Percentiles rank a stretch among this genome's conserved stretches.
phyloP scores from a whole-genome alignment of 2,888 invertebrate species.

The Brenthis ino region DNA sequence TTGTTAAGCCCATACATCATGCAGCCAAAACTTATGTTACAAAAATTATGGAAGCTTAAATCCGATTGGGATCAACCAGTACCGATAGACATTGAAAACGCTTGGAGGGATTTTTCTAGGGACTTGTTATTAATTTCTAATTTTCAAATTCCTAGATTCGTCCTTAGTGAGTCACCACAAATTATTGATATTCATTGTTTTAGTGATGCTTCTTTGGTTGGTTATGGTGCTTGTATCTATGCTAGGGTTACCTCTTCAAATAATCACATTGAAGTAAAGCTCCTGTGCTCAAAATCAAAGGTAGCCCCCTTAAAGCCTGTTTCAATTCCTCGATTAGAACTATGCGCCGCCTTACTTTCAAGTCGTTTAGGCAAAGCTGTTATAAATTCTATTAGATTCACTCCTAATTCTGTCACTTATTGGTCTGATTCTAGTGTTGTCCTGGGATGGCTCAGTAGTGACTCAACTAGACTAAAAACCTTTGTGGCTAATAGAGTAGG shows the following conservation, averaged over 20 bases:
- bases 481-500: slow-evolving; percentile 33
- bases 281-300: slow-evolving; percentile 27
- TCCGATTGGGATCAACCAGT: too few species aligned
- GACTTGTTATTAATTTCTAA: slow-evolving; percentile 17
- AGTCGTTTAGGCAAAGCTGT: slow-evolving; percentile 22
- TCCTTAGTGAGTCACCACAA: background rate
- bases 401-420: background rate
- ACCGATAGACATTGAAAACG: too few species aligned
- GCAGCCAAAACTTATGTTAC: slow-evolving; percentile 13
- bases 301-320: slow-evolving; percentile 25
- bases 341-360: slow-evolving; percentile 34
- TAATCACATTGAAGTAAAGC: background rate
- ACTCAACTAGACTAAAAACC: slow-evolving; percentile 23
- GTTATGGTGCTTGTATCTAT: slow-evolving; percentile 12
- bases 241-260: background rate
- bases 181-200: background rate
- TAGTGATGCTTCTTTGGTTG: slow-evolving; percentile 6
- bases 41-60: too few species aligned
- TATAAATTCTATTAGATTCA: background rate
- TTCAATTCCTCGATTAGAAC: slow-evolving; percentile 38
- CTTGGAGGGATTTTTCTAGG: background rate
- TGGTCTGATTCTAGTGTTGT: background rate
- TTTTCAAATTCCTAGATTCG: background rate
- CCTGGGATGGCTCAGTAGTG: slow-evolving; percentile 26
- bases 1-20: slow-evolving; percentile 8